Evolutionary conservation across 2,797 vertebrate genomes (phyloP).

Genomic region (Luscinia luscinia): DNA sequence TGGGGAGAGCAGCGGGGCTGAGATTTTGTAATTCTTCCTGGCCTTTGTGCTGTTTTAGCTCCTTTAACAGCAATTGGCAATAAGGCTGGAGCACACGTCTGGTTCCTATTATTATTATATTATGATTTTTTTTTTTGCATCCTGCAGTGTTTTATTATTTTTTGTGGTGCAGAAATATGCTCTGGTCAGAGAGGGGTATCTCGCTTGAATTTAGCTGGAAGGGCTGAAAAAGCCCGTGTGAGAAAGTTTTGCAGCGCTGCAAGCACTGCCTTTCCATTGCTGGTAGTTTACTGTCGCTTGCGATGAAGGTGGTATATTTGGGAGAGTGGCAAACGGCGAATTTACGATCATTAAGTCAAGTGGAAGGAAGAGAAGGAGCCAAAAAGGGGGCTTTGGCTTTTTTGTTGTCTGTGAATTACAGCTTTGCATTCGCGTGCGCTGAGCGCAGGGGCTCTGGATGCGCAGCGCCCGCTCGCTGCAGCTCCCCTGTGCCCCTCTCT

Average conservation of each 20-base stretch:
- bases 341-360: conserved; percentile 53
- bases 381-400: not conserved
- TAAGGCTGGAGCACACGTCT: conserved; percentile 50
- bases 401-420: not conserved
- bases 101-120: conserved; percentile 75
- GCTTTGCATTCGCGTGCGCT: not conserved
- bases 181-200: conserved; percentile 54
- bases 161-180: conserved; percentile 42
- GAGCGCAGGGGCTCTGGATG: not conserved
- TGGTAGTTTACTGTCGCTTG: not conserved
- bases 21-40: conserved; percentile 59
- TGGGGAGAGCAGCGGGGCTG: not conserved
- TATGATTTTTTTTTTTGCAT: conserved; percentile 56
- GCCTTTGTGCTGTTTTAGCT: conserved; percentile 54
- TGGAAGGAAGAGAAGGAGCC: conserved; percentile 7
- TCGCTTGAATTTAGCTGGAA: conserved; percentile 12
- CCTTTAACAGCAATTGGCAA: conserved; percentile 53
- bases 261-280: not conserved
- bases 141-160: conserved; percentile 69
- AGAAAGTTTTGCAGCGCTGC: conserved; percentile 22
- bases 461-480: not conserved
- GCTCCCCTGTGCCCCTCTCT: not conserved
- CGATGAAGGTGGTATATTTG: conserved; percentile 16
- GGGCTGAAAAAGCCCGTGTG: not conserved
- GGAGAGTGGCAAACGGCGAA: conserved; percentile 10